A percentile compares a stretch with the other conserved stretches of the same genome.
phyloP scores from a whole-genome alignment of 2,888 invertebrate species.

The Auanema sp. region DNA sequence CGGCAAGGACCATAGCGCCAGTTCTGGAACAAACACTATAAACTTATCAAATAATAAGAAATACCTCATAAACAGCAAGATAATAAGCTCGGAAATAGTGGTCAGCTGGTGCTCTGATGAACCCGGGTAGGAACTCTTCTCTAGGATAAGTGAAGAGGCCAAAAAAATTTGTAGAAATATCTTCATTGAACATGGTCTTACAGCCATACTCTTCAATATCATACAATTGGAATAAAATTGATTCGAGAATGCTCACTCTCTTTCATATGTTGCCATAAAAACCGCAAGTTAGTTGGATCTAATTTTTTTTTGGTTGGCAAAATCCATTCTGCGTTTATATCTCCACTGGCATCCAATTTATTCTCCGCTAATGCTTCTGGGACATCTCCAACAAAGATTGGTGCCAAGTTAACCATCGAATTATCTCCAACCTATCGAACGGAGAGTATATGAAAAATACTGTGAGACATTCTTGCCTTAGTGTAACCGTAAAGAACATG shows the following conservation, averaged over 20 bases:
- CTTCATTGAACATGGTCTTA: conserved; percentile 53
- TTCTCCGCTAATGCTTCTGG: conserved; percentile 29
- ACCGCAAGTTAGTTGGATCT: conserved; percentile 43
- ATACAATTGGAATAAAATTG: background rate
- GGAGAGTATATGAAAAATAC: background rate
- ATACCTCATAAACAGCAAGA: conserved; percentile 38
- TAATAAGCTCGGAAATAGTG: conserved; percentile 65
- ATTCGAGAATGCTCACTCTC: conserved; percentile 26
- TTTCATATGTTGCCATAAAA: conserved; percentile 56
- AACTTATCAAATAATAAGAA: background rate
- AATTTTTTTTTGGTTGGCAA: conserved; percentile 32
- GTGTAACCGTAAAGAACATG: conserved; percentile 85
- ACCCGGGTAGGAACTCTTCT: conserved; percentile 55
- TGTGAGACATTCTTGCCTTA: conserved; percentile 70
- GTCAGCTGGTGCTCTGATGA: conserved; percentile 63
- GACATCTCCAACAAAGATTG: conserved; percentile 75
- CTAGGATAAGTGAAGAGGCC: conserved; percentile 54
- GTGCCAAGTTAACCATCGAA: conserved; percentile 85
- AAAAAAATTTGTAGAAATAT: conserved; percentile 35
- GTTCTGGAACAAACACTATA: conserved; percentile 15
- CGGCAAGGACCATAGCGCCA: conserved; percentile 32
- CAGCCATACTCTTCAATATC: conserved; percentile 37
- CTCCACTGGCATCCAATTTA: conserved; percentile 30
- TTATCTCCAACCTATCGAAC: conserved; percentile 74
- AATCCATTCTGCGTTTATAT: conserved; percentile 40